phyloP scores from a whole-genome alignment of 2,888 invertebrate genomes.

The Patella caerulea region DNA sequence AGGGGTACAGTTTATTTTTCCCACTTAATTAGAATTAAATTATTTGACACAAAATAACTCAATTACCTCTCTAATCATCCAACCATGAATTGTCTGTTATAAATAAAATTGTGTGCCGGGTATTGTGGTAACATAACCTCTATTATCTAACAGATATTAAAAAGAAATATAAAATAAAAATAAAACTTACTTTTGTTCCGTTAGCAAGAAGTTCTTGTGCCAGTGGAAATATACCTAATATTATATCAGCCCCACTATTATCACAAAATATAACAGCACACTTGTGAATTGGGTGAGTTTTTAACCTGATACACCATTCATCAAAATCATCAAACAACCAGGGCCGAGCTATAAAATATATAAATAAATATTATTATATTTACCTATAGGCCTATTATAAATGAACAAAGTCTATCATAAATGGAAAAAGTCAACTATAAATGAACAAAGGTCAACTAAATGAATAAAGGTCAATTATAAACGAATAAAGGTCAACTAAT shows the following conservation, averaged over 20 bases:
- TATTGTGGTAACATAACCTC: constrained; percentile 12
- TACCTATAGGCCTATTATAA: too few relatives aligned
- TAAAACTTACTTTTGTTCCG: constrained; percentile 82
- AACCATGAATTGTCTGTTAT: too few relatives aligned
- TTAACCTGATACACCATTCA: constrained; percentile 82
- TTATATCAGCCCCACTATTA: constrained; percentile 95
- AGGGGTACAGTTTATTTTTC: too few relatives aligned
- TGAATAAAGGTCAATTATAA: too few relatives aligned
- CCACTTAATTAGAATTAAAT: too few relatives aligned
- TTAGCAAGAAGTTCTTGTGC: constrained; percentile 83
- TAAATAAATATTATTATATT: constrained; percentile 6
- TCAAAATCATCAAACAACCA: constrained; percentile 93
- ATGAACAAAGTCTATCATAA: too few relatives aligned
- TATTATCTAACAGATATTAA: background rate
- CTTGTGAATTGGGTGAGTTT: constrained; percentile 75
- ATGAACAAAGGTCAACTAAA: too few relatives aligned
- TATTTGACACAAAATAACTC: too few relatives aligned
- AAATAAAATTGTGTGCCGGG: background rate
- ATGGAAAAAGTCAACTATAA: too few relatives aligned
- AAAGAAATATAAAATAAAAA: background rate
- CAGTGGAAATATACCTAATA: constrained; percentile 93
- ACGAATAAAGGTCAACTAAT: too few relatives aligned
- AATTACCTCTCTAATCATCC: too few relatives aligned
- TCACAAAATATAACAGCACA: constrained; percentile 95
- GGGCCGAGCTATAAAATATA: constrained; percentile 77